Evolutionary conservation across 2,113 vertebrate genomes (phyloP).

Genomic region (Mesocricetus auratus): DNA sequence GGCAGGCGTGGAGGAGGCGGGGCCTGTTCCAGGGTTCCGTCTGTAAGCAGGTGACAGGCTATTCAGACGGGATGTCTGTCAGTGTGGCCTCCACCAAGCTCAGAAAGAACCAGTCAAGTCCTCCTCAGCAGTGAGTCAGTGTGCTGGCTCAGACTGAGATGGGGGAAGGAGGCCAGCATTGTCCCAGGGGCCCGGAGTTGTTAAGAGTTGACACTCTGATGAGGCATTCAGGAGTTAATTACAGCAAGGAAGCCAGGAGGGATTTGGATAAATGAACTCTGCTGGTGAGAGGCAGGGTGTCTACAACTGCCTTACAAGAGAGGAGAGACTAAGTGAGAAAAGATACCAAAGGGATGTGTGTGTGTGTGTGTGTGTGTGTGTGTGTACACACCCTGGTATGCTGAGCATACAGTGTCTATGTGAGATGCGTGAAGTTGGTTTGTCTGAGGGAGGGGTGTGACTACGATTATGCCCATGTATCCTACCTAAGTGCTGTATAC

Average conservation of each 20-base stretch:
- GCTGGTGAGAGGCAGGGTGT: slow-evolving; percentile 15
- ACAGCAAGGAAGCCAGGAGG: slow-evolving; percentile 44
- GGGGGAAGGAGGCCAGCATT: background rate
- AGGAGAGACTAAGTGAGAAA: background rate
- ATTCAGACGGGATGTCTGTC: background rate
- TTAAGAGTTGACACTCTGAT: background rate
- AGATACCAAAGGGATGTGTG: background rate
- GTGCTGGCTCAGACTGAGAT: background rate
- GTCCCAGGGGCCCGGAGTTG: slow-evolving; percentile 5
- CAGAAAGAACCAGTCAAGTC: background rate
- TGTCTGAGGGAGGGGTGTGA: background rate
- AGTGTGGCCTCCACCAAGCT: background rate
- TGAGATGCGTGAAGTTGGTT: background rate
- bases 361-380: background rate
- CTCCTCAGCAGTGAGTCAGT: background rate
- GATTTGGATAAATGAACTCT: slow-evolving; percentile 18
- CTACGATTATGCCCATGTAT: too few species aligned
- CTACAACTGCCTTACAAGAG: background rate
- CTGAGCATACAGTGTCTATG: accelerated
- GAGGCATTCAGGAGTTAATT: slow-evolving; percentile 50
- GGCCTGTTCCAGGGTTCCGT: background rate
- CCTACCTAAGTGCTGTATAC: background rate
- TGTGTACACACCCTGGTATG: background rate
- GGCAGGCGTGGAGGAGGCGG: too few species aligned
- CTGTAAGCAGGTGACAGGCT: background rate